Evolutionary conservation across 2,113 vertebrate genomes (phyloP).

Genomic region (Arizona elegans): DNA sequence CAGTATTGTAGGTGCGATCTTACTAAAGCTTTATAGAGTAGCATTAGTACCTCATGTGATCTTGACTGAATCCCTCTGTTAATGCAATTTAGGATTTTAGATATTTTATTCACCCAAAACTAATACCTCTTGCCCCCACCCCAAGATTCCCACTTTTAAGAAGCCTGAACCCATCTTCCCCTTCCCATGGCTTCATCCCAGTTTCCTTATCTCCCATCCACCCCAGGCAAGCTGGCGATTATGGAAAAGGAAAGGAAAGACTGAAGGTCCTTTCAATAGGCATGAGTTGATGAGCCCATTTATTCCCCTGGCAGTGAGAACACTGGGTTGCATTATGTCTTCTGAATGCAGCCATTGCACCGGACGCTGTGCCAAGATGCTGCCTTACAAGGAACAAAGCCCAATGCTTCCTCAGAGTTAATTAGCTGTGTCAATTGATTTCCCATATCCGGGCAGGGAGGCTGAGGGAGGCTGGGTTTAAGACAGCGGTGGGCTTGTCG

Average conservation of each 20-base stretch:
- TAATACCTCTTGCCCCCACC: not conserved
- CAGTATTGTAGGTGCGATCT: no score
- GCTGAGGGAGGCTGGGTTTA: not conserved
- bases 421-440: slow-evolving; percentile 4
- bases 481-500: not conserved
- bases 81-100: not conserved
- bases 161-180: not conserved
- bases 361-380: not conserved
- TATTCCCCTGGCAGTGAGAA: not conserved
- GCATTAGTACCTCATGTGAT: no score
- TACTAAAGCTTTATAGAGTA: no score
- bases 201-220: not conserved
- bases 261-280: not conserved
- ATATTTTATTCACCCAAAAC: not conserved
- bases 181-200: not conserved
- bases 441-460: not conserved
- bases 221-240: not conserved
- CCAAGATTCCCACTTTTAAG: not conserved
- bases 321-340: not conserved
- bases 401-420: not conserved
- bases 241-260: not conserved
- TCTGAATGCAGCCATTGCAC: not conserved
- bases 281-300: not conserved
- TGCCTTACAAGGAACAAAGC: not conserved
- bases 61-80: no score